Evolutionary conservation across 1,140 invertebrate species (phyloP).

Genomic region (Dysdera silvatica): DNA sequence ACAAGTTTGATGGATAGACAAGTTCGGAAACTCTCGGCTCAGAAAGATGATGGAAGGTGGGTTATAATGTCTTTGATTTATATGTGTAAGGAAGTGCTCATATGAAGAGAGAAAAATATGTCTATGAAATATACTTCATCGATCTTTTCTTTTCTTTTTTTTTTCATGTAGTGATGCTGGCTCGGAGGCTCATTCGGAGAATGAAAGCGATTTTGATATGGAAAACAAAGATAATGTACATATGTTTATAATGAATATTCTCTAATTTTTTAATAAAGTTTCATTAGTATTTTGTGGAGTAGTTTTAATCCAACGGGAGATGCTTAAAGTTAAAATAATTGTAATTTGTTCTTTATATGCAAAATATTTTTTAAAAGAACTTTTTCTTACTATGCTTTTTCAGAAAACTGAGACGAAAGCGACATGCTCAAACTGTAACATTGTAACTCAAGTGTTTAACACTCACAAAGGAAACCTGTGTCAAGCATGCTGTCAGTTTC

Average conservation of each 20-base stretch:
- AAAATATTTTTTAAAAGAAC: neutral
- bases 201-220: slow-evolving; percentile 59
- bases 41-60: slow-evolving; percentile 30
- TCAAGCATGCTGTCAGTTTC: slow-evolving; percentile 65
- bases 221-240: slow-evolving; percentile 49
- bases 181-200: slow-evolving; percentile 62
- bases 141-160: neutral
- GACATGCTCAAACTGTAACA: slow-evolving; percentile 65
- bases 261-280: neutral
- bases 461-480: slow-evolving; percentile 67
- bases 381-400: neutral
- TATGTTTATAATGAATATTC: neutral
- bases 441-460: slow-evolving; percentile 51
- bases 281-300: neutral
- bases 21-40: slow-evolving; percentile 57
- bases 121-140: neutral
- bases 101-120: slow-evolving; percentile 13
- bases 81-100: neutral
- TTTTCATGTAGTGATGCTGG: slow-evolving; percentile 57
- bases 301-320: too few species aligned
- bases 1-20: slow-evolving; percentile 89
- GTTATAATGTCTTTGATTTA: too few species aligned
- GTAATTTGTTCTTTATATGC: neutral
- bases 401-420: slow-evolving; percentile 33
- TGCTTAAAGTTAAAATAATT: too few species aligned